A percentile compares a stretch with the other conserved stretches of the same genome.
These are phyloP conservation scores for Bugulina stolonifera DNA, from an alignment of 2,888 invertebrate species.

Conservation along the genomic window DNA sequence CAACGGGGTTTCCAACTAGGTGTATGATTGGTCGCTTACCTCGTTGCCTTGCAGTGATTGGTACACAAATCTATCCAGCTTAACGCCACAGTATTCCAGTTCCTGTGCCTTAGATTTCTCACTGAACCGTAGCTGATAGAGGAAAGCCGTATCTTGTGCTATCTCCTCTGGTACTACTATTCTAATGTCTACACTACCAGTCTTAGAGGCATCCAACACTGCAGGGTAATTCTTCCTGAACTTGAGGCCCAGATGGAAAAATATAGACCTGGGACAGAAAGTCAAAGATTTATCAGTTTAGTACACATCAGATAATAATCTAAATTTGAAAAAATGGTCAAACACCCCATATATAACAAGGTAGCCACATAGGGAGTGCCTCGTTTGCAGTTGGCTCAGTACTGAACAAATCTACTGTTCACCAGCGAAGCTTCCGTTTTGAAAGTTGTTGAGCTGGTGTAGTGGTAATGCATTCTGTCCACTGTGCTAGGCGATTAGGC, in stretches of 20 bases:
- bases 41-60: slow-evolving; percentile 65
- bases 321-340: too few species aligned
- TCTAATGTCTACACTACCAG: slow-evolving; percentile 53
- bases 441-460: too few species aligned
- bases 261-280: slow-evolving; percentile 51
- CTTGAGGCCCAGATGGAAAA: slow-evolving; percentile 50
- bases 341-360: too few species aligned
- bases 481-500: too few species aligned
- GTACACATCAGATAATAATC: too few species aligned
- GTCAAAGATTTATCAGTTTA: too few species aligned
- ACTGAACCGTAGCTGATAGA: slow-evolving; percentile 95
- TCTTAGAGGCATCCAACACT: slow-evolving; percentile 53
- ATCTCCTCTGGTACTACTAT: slow-evolving; percentile 64
- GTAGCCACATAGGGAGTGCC: too few species aligned
- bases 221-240: slow-evolving; percentile 44
- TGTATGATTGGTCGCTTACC: not conserved
- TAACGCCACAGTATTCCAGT: slow-evolving; percentile 81
- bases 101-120: slow-evolving; percentile 58
- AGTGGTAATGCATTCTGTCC: too few species aligned
- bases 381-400: too few species aligned
- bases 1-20: not conserved
- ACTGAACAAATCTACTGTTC: too few species aligned
- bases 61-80: slow-evolving; percentile 95
- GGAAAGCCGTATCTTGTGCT: slow-evolving; percentile 90
- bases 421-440: too few species aligned